Percentiles rank a stretch among this genome's conserved stretches.
These are phyloP conservation scores for Drosophila leontia DNA, from an alignment of 1,140 invertebrate genomes.

Conservation along the genomic window DNA sequence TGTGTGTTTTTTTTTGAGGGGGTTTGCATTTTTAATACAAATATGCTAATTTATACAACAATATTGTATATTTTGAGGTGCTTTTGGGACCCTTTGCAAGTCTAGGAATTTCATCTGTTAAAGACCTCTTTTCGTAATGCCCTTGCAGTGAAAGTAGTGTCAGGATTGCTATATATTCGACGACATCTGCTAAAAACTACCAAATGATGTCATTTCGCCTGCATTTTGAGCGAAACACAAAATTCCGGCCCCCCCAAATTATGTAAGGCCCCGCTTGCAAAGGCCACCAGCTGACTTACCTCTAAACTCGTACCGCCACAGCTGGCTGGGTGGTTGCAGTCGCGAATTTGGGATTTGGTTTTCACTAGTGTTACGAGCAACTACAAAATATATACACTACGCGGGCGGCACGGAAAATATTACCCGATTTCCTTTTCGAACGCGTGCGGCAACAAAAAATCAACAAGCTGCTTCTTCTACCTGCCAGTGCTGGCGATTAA, in stretches of 20 bases:
- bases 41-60: not conserved
- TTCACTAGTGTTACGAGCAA: slow-evolving; percentile 12
- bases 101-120: not conserved
- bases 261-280: slow-evolving; percentile 48
- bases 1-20: not conserved
- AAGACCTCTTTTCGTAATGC: slow-evolving; percentile 6
- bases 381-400: slow-evolving; percentile 55
- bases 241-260: slow-evolving; percentile 51
- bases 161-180: not conserved
- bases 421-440: slow-evolving; percentile 44
- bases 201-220: slow-evolving; percentile 62
- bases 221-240: slow-evolving; percentile 45
- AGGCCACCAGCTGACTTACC: slow-evolving; percentile 37
- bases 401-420: slow-evolving; percentile 27
- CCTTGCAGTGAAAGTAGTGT: slow-evolving; percentile 1
- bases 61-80: not conserved
- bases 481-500: not conserved
- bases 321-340: slow-evolving; percentile 22
- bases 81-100: not conserved
- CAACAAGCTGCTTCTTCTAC: slow-evolving; percentile 49
- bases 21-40: not conserved
- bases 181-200: slow-evolving; percentile 24
- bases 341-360: slow-evolving; percentile 35
- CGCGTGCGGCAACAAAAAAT: slow-evolving; percentile 61
- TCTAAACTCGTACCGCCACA: slow-evolving; percentile 17